phyloP scores from a whole-genome alignment of 1,140 invertebrate species.

The Drosophila auraria region DNA sequence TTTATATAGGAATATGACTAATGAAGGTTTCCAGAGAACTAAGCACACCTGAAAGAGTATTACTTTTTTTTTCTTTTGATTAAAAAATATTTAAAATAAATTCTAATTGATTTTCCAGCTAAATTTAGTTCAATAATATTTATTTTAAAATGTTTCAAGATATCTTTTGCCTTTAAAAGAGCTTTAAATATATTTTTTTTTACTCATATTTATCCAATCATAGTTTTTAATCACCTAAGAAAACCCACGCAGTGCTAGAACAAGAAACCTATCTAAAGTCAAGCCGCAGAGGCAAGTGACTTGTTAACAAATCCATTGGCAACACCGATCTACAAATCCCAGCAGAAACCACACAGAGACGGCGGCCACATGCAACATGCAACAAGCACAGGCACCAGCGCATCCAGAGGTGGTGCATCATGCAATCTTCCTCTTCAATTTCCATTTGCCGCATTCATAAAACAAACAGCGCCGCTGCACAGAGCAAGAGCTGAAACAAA shows the following conservation, averaged over 20 bases:
- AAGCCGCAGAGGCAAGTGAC: constrained; percentile 6
- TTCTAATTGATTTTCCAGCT: neutral
- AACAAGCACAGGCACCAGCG: constrained; percentile 9
- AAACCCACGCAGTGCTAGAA: neutral
- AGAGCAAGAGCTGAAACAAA: constrained; percentile 11
- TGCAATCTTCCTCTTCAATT: constrained; percentile 57
- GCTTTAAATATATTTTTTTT: neutral
- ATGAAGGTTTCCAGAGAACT: constrained; percentile 4
- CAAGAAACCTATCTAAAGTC: neutral
- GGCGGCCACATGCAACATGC: constrained; percentile 3
- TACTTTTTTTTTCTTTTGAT: neutral
- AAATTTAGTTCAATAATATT: neutral
- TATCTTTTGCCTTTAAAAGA: too few species aligned
- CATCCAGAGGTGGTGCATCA: constrained; percentile 40
- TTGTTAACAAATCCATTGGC: constrained; percentile 19
- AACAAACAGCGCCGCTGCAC: constrained; percentile 35
- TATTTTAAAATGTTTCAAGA: neutral
- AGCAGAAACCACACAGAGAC: neutral
- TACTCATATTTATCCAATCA: neutral
- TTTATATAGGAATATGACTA: constrained; percentile 14
- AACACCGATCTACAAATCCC: constrained; percentile 12
- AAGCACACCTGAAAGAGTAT: neutral
- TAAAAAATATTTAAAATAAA: neutral
- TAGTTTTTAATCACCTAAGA: neutral
- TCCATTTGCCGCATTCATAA: constrained; percentile 53